Percentiles rank a stretch among this genome's conserved stretches.
Evolutionary conservation across 2,888 invertebrate genomes (phyloP).

Genomic region (Onchidella celtica): DNA sequence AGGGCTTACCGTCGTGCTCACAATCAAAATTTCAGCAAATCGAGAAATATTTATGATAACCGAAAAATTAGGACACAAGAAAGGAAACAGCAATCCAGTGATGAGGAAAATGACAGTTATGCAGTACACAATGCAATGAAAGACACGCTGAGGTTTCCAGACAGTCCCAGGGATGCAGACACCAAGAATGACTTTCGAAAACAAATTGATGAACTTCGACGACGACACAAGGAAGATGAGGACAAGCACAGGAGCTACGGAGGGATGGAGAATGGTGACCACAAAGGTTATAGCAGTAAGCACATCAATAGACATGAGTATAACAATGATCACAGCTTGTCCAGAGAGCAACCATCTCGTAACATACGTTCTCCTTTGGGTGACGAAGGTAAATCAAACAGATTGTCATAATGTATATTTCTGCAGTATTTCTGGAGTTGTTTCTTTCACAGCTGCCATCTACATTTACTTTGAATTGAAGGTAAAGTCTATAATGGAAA

Average conservation of each 20-base stretch:
- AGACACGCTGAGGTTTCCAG: conserved; percentile 38
- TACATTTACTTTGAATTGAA: too few relatives aligned
- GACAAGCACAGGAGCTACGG: background rate
- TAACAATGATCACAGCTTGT: background rate
- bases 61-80: background rate
- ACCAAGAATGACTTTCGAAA: background rate
- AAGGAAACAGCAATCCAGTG: conserved; percentile 2
- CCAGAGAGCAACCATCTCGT: background rate
- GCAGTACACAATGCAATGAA: conserved; percentile 4
- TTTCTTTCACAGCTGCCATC: too few relatives aligned
- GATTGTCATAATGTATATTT: too few relatives aligned
- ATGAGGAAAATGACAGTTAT: conserved; percentile 42
- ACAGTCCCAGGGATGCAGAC: conserved; percentile 17
- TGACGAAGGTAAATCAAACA: conserved; percentile 26
- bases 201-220: conserved; percentile 7
- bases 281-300: background rate
- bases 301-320: background rate
- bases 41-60: background rate
- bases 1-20: background rate
- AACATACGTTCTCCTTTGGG: conserved; percentile 1
- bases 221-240: background rate
- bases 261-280: conserved; percentile 9
- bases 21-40: background rate
- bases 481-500: too few relatives aligned
- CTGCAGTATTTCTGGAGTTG: too few relatives aligned